phyloP scores from a whole-genome alignment of 30 jellyfish, hydroid and myxozoan species.

The Chrysaora quinquecirrha region DNA sequence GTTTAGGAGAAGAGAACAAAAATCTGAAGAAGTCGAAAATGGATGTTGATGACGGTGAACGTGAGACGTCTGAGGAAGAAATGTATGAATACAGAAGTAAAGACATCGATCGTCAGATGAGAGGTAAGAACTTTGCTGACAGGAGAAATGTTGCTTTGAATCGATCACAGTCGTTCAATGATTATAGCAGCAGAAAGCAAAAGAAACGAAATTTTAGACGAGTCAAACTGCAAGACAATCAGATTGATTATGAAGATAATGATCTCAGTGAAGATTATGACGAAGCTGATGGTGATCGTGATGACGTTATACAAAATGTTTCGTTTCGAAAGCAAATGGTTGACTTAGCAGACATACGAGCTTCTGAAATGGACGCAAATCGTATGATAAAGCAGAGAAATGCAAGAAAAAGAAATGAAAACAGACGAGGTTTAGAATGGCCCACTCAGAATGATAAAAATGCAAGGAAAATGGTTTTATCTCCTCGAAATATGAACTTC shows the following conservation, averaged over 20 bases:
- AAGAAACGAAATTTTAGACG: background rate
- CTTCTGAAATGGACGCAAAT: background rate
- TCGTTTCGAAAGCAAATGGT: background rate
- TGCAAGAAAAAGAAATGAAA: background rate
- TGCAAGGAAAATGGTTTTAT: background rate
- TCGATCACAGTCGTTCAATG: background rate
- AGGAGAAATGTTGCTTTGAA: background rate
- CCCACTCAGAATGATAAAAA: background rate
- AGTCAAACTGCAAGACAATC: background rate
- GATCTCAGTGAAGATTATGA: background rate
- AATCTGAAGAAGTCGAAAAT: background rate
- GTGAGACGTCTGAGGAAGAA: background rate
- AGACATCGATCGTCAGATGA: background rate
- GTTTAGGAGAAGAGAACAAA: background rate
- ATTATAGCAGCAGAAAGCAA: too few species aligned
- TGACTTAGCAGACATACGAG: background rate
- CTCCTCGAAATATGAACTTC: background rate
- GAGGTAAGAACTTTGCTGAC: background rate
- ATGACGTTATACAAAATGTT: background rate
- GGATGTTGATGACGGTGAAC: background rate
- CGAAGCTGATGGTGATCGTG: background rate
- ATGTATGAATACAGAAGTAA: background rate
- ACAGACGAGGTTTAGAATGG: background rate
- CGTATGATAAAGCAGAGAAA: background rate
- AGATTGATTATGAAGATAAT: background rate